A percentile compares a stretch with the other conserved stretches of the same genome.
Conservation (phyloP, 2,113 vertebrate genomes). For the Campylomormyrus tamandua region DNA sequence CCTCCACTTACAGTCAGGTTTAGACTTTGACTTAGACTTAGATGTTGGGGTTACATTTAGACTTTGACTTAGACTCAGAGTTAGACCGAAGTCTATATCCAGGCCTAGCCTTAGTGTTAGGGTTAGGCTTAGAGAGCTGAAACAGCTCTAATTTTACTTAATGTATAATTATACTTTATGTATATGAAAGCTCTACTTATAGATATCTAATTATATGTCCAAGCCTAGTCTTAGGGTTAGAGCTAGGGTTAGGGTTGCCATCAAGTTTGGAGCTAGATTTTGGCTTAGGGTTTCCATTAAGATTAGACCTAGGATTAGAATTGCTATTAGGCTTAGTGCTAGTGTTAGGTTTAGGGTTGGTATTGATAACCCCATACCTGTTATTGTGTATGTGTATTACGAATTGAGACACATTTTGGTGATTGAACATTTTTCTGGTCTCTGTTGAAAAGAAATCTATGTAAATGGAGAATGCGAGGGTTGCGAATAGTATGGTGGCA, state of each 20-base stretch:
- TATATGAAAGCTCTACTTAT: no score
- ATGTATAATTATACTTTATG: no score
- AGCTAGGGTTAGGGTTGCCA: background rate
- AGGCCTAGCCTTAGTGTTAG: background rate
- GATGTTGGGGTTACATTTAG: background rate
- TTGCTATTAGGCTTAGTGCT: background rate
- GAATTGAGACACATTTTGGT: background rate
- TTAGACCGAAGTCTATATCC: background rate
- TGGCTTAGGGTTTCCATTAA: background rate
- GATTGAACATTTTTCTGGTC: background rate
- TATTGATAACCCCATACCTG: background rate
- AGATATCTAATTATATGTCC: background rate
- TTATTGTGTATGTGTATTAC: background rate
- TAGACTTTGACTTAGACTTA: background rate
- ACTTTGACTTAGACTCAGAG: background rate
- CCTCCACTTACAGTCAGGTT: background rate
- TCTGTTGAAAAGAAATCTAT: background rate
- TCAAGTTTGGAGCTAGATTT: background rate
- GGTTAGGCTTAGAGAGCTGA: background rate
- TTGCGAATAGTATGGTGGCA: background rate
- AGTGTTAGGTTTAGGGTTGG: no score
- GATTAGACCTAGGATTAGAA: background rate
- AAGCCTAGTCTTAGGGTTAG: background rate
- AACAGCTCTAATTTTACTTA: no score
- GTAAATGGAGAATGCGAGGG: background rate